Percentiles rank a stretch among this genome's conserved stretches.
phyloP scores from a whole-genome alignment of 2,113 vertebrate species.

The Cavia aperea region DNA sequence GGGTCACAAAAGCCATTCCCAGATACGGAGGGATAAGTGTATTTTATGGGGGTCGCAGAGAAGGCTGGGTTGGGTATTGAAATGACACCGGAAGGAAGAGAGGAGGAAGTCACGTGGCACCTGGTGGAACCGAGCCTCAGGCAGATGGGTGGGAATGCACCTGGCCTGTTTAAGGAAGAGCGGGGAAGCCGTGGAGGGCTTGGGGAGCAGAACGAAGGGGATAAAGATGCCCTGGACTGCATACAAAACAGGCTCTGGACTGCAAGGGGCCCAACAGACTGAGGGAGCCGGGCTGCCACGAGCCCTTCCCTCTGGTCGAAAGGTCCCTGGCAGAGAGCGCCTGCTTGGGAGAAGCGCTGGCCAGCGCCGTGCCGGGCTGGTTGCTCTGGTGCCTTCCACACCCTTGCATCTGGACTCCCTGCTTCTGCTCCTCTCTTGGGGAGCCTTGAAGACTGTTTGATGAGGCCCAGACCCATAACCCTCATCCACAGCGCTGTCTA shows the following conservation, averaged over 20 bases:
- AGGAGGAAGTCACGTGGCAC: neutral
- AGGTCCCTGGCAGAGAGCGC: neutral
- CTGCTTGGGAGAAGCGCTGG: neutral
- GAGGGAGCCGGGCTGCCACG: too few species aligned
- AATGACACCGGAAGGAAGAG: neutral
- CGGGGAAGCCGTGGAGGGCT: neutral
- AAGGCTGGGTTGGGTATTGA: neutral
- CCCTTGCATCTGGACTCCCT: neutral
- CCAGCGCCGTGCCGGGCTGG: neutral
- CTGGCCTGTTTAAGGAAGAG: neutral
- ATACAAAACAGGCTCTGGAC: neutral
- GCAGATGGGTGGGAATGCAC: neutral
- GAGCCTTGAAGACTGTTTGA: neutral
- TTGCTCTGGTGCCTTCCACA: neutral
- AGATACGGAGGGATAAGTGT: neutral
- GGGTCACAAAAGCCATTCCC: neutral
- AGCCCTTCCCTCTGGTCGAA: neutral
- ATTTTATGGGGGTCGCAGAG: neutral
- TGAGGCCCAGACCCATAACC: rapidly evolving
- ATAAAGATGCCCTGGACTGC: too few species aligned
- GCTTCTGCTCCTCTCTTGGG: neutral
- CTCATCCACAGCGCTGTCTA: neutral
- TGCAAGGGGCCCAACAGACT: neutral
- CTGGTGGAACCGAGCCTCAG: neutral
- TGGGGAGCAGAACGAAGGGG: neutral